Conservation (phyloP, 2,797 vertebrate genomes). For the Semaprochilodus insignis region DNA sequence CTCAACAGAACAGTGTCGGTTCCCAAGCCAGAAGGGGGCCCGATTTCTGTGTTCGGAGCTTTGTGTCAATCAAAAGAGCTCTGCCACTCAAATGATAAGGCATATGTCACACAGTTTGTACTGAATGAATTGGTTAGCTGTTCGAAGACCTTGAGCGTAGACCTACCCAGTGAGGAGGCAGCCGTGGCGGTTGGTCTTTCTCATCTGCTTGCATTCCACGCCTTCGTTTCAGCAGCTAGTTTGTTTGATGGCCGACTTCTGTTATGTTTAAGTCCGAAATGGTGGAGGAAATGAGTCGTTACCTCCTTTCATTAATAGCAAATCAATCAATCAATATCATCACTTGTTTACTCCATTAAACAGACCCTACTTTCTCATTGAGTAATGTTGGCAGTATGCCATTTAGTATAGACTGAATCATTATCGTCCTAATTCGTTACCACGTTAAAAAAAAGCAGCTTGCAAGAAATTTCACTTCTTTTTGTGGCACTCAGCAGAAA, state of each 20-base stretch:
- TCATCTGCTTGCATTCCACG: slow-evolving; percentile 31
- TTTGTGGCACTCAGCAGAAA: slow-evolving; percentile 53
- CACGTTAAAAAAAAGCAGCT: slow-evolving; percentile 23
- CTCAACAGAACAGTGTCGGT: slow-evolving; percentile 6
- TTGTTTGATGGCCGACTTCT: slow-evolving; percentile 48
- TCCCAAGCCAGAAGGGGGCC: slow-evolving; percentile 1
- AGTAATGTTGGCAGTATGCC: slow-evolving; percentile 29
- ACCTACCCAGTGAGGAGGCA: slow-evolving; percentile 33
- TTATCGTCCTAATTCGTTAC: slow-evolving; percentile 32
- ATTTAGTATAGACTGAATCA: slow-evolving; percentile 5
- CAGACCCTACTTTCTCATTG: slow-evolving; percentile 10
- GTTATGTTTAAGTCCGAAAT: slow-evolving; percentile 30
- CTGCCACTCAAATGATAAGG: slow-evolving; percentile 42
- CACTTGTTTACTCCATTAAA: slow-evolving; percentile 36
- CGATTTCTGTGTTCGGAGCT: slow-evolving; percentile 26
- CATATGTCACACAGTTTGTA: slow-evolving; percentile 27
- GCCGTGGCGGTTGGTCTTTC: slow-evolving; percentile 36
- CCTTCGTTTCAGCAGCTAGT: slow-evolving; percentile 9
- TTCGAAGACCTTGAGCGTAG: not conserved
- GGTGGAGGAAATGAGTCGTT: slow-evolving; percentile 44
- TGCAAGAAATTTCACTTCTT: slow-evolving; percentile 34
- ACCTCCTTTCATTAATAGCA: slow-evolving; percentile 31
- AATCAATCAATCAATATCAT: slow-evolving; percentile 36
- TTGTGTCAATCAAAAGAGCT: slow-evolving; percentile 17
- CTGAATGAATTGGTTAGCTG: too few relatives aligned